A percentile compares a stretch with the other conserved stretches of the same genome.
These are phyloP conservation scores for Xenopus petersii DNA, from an alignment of 2,797 vertebrate species.

Conservation along the genomic window DNA sequence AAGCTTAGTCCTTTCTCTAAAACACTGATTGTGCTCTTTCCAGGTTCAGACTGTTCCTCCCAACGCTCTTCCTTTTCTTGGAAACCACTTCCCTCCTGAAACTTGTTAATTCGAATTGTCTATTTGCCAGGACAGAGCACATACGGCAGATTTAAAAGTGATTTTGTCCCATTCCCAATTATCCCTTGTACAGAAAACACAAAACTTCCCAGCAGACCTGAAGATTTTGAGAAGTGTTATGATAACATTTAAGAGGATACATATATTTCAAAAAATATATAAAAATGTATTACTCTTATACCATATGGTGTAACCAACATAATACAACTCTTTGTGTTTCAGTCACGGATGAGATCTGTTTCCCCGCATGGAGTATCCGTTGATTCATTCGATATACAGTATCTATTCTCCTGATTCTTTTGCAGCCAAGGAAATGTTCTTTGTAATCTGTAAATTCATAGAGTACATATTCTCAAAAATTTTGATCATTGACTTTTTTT, in stretches of 20 bases:
- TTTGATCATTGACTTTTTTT: too few species aligned
- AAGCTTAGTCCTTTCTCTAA: too few species aligned
- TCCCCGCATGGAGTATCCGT: conserved; percentile 26
- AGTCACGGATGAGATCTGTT: conserved; percentile 30
- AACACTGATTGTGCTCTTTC: too few species aligned
- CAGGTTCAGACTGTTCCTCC: too few species aligned
- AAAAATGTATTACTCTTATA: conserved; percentile 53
- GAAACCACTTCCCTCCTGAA: too few species aligned
- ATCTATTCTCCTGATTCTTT: conserved; percentile 13
- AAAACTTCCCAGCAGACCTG: conserved; percentile 68
- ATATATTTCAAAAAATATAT: conserved; percentile 51
- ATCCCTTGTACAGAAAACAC: conserved; percentile 80
- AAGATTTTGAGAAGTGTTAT: conserved; percentile 64
- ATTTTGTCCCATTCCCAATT: conserved; percentile 85
- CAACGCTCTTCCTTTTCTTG: too few species aligned
- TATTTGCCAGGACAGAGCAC: conserved; percentile 79
- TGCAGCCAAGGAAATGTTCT: conserved; percentile 2
- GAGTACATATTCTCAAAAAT: neutral
- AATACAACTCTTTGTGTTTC: conserved; percentile 52
- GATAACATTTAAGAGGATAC: conserved; percentile 66
- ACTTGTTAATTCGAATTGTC: conserved; percentile 70
- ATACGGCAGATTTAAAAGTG: conserved; percentile 82
- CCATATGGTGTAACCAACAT: conserved; percentile 41
- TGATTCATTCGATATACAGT: conserved; percentile 36
- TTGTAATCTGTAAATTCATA: conserved; percentile 11